Evolutionary conservation across 2,113 vertebrate genomes (phyloP).

Genomic region (Pachyramphus minor): DNA sequence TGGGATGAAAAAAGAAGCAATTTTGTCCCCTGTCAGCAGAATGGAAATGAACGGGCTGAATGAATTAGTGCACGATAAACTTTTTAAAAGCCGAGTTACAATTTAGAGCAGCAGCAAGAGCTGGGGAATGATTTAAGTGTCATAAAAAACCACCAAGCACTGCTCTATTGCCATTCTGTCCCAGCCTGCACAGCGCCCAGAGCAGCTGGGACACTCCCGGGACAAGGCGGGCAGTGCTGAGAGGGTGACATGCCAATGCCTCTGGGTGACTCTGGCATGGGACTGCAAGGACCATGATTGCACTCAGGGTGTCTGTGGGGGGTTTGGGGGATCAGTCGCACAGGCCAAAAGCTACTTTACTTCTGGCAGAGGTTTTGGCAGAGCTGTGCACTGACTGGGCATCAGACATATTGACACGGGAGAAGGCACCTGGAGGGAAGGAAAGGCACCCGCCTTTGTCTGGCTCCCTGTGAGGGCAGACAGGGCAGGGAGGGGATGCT

Average conservation of each 20-base stretch:
- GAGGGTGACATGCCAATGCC: background rate
- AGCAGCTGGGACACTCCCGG: slow-evolving; percentile 1
- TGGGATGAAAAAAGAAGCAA: background rate
- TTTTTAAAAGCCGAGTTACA: slow-evolving; percentile 31
- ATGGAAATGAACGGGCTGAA: slow-evolving; percentile 42
- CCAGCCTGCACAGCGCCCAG: background rate
- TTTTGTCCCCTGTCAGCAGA: slow-evolving; percentile 53
- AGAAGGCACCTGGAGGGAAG: background rate
- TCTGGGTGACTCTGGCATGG: too few species aligned
- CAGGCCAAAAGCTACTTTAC: background rate
- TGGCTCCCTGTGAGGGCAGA: background rate
- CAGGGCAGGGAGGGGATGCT: background rate
- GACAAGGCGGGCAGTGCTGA: background rate
- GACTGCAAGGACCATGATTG: rapidly evolving
- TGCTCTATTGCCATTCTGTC: background rate
- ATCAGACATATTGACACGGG: rapidly evolving
- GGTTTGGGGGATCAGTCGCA: background rate
- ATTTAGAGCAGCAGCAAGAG: slow-evolving; percentile 9
- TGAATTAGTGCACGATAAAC: slow-evolving; percentile 42
- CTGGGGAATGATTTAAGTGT: background rate
- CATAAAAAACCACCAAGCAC: background rate
- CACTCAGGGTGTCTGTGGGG: rapidly evolving
- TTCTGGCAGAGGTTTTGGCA: background rate
- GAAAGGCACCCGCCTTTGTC: background rate
- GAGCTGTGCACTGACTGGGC: rapidly evolving